Percentiles rank a stretch among this genome's conserved stretches.
Evolutionary conservation across 1,140 invertebrate genomes (phyloP).

Genomic region (Microvelia longipes): DNA sequence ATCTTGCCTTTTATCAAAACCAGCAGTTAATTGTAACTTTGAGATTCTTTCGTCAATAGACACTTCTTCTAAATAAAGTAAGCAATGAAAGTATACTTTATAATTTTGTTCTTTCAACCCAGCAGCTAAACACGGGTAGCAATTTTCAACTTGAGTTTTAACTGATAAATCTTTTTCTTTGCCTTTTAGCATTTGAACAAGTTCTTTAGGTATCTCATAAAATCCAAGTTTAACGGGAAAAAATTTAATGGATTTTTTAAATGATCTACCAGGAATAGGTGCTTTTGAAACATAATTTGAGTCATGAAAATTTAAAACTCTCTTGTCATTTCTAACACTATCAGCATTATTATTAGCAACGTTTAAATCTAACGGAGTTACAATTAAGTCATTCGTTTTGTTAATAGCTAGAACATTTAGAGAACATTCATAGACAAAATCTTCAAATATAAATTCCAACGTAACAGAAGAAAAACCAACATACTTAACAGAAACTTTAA

Average conservation of each 20-base stretch:
- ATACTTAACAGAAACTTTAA: neutral
- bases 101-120: neutral
- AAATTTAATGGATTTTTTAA: neutral
- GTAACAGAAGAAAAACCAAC: neutral
- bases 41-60: neutral
- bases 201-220: neutral
- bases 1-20: neutral
- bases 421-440: neutral
- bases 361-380: neutral
- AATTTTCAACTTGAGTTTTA: neutral
- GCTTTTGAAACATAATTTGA: neutral
- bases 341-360: neutral
- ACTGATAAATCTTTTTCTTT: neutral
- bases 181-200: neutral
- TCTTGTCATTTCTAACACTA: neutral
- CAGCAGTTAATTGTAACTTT: neutral
- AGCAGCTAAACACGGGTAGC: neutral
- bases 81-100: neutral
- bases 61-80: slow-evolving; percentile 1
- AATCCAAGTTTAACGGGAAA: neutral
- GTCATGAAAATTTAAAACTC: too few relatives aligned
- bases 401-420: neutral
- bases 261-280: neutral
- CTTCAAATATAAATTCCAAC: neutral
- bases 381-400: neutral